Percentiles rank a stretch among this genome's conserved stretches.
Evolutionary conservation across 2,797 vertebrate species (phyloP).

Genomic region (Pitangus sulphuratus): DNA sequence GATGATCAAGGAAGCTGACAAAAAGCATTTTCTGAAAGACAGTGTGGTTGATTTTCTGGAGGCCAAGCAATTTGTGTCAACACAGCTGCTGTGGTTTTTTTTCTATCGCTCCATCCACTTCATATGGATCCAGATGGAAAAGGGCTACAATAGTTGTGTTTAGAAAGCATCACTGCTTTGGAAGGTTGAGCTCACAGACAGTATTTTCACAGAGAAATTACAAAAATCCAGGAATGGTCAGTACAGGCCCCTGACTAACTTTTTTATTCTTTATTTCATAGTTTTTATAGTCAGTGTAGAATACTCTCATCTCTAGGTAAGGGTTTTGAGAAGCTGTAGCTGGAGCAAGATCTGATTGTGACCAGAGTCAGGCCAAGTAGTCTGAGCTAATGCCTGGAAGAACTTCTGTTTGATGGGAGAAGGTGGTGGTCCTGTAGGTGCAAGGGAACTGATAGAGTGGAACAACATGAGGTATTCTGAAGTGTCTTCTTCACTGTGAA

Average conservation of each 20-base stretch:
- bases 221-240: neutral
- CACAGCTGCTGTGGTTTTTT: constrained; percentile 7
- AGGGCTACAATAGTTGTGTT: neutral
- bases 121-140: neutral
- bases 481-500: neutral
- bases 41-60: neutral
- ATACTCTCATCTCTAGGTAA: neutral
- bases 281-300: neutral
- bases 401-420: neutral
- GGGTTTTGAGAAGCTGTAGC: neutral
- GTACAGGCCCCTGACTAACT: neutral
- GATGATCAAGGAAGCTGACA: neutral
- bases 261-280: neutral
- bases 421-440: neutral
- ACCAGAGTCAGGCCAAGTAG: neutral
- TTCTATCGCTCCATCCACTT: neutral
- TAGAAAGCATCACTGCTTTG: neutral
- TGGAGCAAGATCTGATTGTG: neutral
- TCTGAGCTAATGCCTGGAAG: neutral
- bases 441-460: neutral
- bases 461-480: neutral
- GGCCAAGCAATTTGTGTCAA: neutral
- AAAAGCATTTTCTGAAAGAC: neutral
- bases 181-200: neutral
- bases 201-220: neutral